Evolutionary conservation across 2,113 vertebrate species (phyloP).

Genomic region (Elephas maximus): DNA sequence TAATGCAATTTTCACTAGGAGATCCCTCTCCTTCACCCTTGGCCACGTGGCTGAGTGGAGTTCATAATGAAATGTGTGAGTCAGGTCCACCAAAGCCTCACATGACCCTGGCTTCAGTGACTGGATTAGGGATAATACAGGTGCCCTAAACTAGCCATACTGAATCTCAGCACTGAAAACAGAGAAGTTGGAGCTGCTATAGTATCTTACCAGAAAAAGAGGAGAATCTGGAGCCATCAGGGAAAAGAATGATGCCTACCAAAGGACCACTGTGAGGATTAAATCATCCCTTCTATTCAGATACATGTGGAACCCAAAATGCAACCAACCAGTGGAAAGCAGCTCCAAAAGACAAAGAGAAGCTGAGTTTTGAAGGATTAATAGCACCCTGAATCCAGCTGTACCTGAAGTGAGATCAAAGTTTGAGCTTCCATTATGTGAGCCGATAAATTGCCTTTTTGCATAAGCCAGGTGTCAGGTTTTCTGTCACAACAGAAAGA

Average conservation of each 20-base stretch:
- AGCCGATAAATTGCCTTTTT: conserved; percentile 26
- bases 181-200: not conserved
- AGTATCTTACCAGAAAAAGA: not conserved
- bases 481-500: conserved; percentile 9
- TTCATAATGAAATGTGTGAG: not conserved
- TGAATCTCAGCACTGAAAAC: not conserved
- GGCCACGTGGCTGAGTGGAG: not conserved
- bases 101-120: not conserved
- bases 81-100: not conserved
- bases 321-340: not conserved
- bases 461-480: not conserved
- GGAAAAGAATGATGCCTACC: not conserved
- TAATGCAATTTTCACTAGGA: not conserved
- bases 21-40: not conserved
- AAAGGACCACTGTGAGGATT: not conserved
- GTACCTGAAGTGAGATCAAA: conserved; percentile 45
- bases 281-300: not conserved
- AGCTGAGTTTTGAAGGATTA: not conserved
- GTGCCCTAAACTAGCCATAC: not conserved
- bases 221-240: not conserved
- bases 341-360: not conserved
- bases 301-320: not conserved
- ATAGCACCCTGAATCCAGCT: not conserved
- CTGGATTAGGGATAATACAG: not conserved
- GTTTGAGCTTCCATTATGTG: not conserved